Percentiles rank a stretch among this genome's conserved stretches.
Evolutionary conservation across 2,797 vertebrate genomes (phyloP).

Genomic region (Anabacerthia variegaticeps): DNA sequence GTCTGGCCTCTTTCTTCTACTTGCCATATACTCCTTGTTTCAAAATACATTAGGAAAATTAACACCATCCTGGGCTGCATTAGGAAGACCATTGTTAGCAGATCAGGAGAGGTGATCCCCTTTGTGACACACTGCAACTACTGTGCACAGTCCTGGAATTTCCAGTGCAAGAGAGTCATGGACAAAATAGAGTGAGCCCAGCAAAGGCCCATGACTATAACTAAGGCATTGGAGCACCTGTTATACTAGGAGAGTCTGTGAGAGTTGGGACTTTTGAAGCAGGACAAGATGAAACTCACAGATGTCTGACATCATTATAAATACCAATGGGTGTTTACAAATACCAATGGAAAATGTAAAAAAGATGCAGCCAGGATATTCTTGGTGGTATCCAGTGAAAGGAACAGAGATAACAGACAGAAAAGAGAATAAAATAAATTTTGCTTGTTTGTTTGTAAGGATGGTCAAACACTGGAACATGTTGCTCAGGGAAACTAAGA

Average conservation of each 20-base stretch:
- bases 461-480: not conserved
- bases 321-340: not conserved
- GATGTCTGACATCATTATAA: not conserved
- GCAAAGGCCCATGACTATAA: not conserved
- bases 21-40: not conserved
- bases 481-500: not conserved
- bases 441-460: too few species aligned
- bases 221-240: not conserved
- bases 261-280: rapidly evolving
- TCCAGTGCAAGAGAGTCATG: too few species aligned
- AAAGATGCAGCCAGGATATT: not conserved
- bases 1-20: not conserved
- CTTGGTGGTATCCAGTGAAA: not conserved
- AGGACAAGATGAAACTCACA: not conserved
- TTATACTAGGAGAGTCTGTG: rapidly evolving
- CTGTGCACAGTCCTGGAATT: not conserved
- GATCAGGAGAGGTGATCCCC: not conserved
- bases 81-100: not conserved
- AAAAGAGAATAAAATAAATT: not conserved
- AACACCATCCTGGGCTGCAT: not conserved
- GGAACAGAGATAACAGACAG: not conserved
- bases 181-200: not conserved
- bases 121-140: not conserved
- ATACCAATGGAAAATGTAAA: not conserved
- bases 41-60: not conserved